Percentiles rank a stretch among this genome's conserved stretches.
Evolutionary conservation across 1,140 invertebrate genomes (phyloP).

Genomic region (Aphis craccivora): DNA sequence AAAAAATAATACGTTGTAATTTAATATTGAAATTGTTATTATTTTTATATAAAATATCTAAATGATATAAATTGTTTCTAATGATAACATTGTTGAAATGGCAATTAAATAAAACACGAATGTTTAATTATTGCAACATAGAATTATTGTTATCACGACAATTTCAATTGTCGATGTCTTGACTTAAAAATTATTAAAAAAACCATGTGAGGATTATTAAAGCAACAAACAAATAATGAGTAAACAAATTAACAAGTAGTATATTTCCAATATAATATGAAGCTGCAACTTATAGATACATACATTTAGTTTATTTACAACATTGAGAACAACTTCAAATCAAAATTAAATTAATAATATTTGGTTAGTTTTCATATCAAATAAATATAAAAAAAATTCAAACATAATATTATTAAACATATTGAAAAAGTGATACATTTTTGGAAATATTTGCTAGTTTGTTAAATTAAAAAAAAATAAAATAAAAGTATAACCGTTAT

Average conservation of each 20-base stretch:
- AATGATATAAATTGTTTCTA: neutral
- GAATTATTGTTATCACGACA: neutral
- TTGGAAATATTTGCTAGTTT: neutral
- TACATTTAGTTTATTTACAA: conserved; percentile 34
- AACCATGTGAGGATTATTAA: neutral
- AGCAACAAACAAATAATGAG: neutral
- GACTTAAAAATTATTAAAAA: neutral
- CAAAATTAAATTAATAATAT: neutral
- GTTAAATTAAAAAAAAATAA: neutral
- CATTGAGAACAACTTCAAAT: neutral
- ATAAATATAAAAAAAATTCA: neutral
- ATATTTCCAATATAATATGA: conserved; percentile 18
- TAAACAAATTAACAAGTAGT: conserved; percentile 22
- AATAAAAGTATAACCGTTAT: neutral
- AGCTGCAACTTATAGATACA: neutral
- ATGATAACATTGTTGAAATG: neutral
- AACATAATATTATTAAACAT: neutral
- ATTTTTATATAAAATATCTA: neutral
- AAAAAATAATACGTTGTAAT: neutral
- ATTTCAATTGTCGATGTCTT: neutral
- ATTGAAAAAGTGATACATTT: neutral
- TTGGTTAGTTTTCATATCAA: neutral
- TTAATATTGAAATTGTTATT: conserved; percentile 1
- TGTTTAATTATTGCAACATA: neutral
- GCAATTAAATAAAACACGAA: neutral